Percentiles rank a stretch among this genome's conserved stretches.
Conservation (phyloP, 2,888 invertebrate species). For the Monochamus alternatus region DNA sequence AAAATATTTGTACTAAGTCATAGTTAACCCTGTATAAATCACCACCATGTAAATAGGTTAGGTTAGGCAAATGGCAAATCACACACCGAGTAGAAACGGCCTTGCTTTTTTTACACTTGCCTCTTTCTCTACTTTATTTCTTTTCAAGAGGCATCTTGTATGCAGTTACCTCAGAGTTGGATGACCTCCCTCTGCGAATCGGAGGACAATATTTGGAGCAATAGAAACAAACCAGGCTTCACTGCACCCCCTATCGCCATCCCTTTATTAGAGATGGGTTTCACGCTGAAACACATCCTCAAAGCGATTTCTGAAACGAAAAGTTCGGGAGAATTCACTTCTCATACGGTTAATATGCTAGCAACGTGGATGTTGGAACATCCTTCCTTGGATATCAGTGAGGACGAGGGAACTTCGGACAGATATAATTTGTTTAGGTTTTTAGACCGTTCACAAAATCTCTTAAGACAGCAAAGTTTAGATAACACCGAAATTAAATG, state of each 20-base stretch:
- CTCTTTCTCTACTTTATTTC: background rate
- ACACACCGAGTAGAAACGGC: too few species aligned
- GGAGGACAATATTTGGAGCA: conserved; percentile 59
- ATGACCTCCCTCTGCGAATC: conserved; percentile 57
- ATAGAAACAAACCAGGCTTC: conserved; percentile 56
- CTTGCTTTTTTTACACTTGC: too few species aligned
- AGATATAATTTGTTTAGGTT: conserved; percentile 45
- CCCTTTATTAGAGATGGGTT: conserved; percentile 78
- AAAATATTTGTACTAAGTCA: too few species aligned
- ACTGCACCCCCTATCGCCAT: conserved; percentile 71
- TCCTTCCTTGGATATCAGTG: conserved; percentile 68
- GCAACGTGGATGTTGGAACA: conserved; percentile 80
- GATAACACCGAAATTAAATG: conserved; percentile 49
- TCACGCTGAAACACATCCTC: conserved; percentile 74
- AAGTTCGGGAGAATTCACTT: conserved; percentile 64
- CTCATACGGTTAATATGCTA: conserved; percentile 74
- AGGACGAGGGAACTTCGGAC: conserved; percentile 42
- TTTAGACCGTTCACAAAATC: conserved; percentile 48
- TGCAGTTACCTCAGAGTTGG: conserved; percentile 39
- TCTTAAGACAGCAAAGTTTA: conserved; percentile 53
- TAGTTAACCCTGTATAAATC: too few species aligned
- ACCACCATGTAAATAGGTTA: too few species aligned
- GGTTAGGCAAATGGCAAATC: too few species aligned
- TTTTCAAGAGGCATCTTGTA: conserved; percentile 45
- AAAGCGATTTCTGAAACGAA: conserved; percentile 73